Evolutionary conservation across 2,888 invertebrate species (phyloP).

Genomic region (Drosophila austrosaltans): DNA sequence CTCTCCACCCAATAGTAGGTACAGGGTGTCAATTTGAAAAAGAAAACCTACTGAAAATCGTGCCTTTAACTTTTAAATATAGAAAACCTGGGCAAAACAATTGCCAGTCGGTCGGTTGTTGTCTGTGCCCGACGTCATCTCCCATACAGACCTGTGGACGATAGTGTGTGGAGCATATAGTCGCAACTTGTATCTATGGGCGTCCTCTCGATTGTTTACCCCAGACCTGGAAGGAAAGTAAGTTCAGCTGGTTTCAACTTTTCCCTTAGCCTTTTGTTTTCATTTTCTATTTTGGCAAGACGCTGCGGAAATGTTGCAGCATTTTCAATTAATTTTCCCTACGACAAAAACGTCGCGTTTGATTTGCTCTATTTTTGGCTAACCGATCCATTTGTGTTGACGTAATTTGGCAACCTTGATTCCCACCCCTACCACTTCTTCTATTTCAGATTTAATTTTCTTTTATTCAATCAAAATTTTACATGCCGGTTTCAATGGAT

Average conservation of each 20-base stretch:
- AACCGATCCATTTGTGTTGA: conserved; percentile 66
- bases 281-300: conserved; percentile 49
- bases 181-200: conserved; percentile 2
- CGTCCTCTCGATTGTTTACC: conserved; percentile 34
- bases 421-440: conserved; percentile 44
- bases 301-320: conserved; percentile 60
- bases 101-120: conserved; percentile 38
- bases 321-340: conserved; percentile 62
- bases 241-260: conserved; percentile 3
- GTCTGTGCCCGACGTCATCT: conserved; percentile 47
- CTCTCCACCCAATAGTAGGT: not conserved
- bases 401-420: conserved; percentile 77
- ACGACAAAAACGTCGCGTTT: conserved; percentile 66
- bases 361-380: conserved; percentile 71
- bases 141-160: conserved; percentile 18
- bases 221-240: conserved; percentile 55
- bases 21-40: not conserved
- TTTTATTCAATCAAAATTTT: conserved; percentile 38
- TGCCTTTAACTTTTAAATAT: conserved; percentile 73
- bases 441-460: conserved; percentile 20
- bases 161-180: conserved; percentile 19
- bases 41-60: conserved; percentile 32
- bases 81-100: conserved; percentile 60
- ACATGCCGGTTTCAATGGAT: conserved; percentile 30
- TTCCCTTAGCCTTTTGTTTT: conserved; percentile 4